Conservation (phyloP, 2,888 invertebrate genomes). For the Xanthia togata region DNA sequence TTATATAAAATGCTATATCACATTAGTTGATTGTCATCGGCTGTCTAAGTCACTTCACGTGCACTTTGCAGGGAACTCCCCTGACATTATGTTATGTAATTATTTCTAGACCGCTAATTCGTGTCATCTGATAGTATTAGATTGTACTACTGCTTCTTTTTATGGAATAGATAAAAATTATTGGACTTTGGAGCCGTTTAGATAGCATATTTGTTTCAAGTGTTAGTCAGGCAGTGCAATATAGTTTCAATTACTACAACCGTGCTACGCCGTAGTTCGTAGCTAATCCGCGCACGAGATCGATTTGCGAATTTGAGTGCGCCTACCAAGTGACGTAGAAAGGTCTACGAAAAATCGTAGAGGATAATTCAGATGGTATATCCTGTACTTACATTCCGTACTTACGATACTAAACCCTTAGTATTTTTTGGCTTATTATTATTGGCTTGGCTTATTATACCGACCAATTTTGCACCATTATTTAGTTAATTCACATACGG, state of each 20-base stretch:
- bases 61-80: constrained; percentile 17
- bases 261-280: constrained; percentile 48
- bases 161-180: constrained; percentile 1
- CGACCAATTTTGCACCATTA: neutral
- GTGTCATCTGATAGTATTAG: constrained; percentile 17
- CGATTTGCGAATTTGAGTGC: constrained; percentile 30
- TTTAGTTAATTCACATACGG: constrained; percentile 22
- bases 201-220: neutral
- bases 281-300: constrained; percentile 21
- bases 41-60: constrained; percentile 5
- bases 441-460: neutral
- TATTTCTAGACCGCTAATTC: constrained; percentile 8
- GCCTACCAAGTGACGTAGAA: constrained; percentile 26
- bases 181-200: neutral
- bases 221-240: neutral
- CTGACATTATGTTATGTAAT: constrained; percentile 1
- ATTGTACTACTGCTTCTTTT: neutral
- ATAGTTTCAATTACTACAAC: neutral
- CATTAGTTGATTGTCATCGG: constrained; percentile 8
- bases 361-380: neutral
- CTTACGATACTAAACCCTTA: neutral
- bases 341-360: constrained; percentile 41
- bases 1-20: constrained; percentile 29
- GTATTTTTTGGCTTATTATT: too few species aligned
- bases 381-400: neutral